Evolutionary conservation across 1,140 invertebrate genomes (phyloP).

Genomic region (Gryllus bimaculatus): DNA sequence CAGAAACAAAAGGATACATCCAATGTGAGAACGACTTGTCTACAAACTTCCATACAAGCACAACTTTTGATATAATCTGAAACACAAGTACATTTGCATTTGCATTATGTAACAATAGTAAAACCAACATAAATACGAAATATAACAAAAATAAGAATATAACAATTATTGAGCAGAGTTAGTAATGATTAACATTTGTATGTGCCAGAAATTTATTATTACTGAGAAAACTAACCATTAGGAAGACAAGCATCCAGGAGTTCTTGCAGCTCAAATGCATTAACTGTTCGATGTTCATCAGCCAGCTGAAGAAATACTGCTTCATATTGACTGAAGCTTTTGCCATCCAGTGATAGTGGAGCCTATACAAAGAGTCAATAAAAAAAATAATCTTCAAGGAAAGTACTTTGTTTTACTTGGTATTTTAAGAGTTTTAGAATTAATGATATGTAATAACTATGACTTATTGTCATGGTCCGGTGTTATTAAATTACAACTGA

Average conservation of each 20-base stretch:
- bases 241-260: slow-evolving; percentile 82
- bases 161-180: not conserved
- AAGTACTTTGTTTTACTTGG: too few relatives aligned
- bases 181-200: not conserved
- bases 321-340: slow-evolving; percentile 77
- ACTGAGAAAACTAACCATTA: slow-evolving; percentile 49
- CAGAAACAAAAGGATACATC: slow-evolving; percentile 55
- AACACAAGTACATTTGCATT: slow-evolving; percentile 27
- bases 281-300: slow-evolving; percentile 77
- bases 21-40: slow-evolving; percentile 79
- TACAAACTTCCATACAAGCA: slow-evolving; percentile 82
- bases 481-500: too few relatives aligned
- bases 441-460: too few relatives aligned
- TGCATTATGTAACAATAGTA: not conserved
- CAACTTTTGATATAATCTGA: slow-evolving; percentile 88
- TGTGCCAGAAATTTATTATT: not conserved
- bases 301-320: slow-evolving; percentile 82
- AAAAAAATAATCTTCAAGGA: too few relatives aligned
- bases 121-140: not conserved
- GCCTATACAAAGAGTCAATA: slow-evolving; percentile 28
- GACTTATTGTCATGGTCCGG: too few relatives aligned
- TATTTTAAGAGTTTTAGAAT: too few relatives aligned
- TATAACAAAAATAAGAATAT: not conserved
- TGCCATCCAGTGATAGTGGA: slow-evolving; percentile 56
- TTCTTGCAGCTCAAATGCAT: slow-evolving; percentile 86